A percentile compares a stretch with the other conserved stretches of the same genome.
Conservation (phyloP, 2,888 invertebrate species). For the Seladonia tumulorum region DNA sequence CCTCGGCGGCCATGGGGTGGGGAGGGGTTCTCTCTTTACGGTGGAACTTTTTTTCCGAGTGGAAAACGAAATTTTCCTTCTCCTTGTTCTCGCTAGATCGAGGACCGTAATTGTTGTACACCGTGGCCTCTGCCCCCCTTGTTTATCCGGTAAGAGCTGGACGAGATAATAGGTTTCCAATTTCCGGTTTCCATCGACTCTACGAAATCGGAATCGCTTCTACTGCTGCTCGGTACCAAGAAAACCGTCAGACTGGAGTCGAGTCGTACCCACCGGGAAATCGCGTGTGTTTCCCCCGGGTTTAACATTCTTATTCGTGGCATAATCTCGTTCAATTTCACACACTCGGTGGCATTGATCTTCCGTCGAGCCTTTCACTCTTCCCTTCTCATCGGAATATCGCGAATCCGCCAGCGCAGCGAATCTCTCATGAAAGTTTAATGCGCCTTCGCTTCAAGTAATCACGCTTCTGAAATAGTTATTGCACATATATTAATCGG, state of each 20-base stretch:
- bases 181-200: not conserved
- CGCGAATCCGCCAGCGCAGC: not conserved
- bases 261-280: not conserved
- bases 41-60: not conserved
- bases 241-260: not conserved
- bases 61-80: slow-evolving; percentile 26
- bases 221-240: not conserved
- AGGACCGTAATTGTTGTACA: slow-evolving; percentile 22
- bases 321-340: not conserved
- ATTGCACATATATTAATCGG: not conserved
- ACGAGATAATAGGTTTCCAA: slow-evolving; percentile 23
- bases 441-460: not conserved
- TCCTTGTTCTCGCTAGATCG: not conserved
- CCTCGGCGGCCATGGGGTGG: too few species aligned
- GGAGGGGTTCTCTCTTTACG: not conserved
- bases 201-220: not conserved
- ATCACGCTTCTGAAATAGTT: not conserved
- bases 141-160: slow-evolving; percentile 20
- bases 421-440: slow-evolving; percentile 12
- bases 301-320: not conserved
- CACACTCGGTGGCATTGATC: slow-evolving; percentile 19
- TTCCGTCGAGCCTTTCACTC: slow-evolving; percentile 10
- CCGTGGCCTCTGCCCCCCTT: not conserved
- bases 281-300: not conserved
- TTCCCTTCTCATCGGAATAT: slow-evolving; percentile 4